Evolutionary conservation across 2,888 invertebrate genomes (phyloP), one percentile per base, ranked within the genome.

Genomic region (Microplitis manilae): DNA sequence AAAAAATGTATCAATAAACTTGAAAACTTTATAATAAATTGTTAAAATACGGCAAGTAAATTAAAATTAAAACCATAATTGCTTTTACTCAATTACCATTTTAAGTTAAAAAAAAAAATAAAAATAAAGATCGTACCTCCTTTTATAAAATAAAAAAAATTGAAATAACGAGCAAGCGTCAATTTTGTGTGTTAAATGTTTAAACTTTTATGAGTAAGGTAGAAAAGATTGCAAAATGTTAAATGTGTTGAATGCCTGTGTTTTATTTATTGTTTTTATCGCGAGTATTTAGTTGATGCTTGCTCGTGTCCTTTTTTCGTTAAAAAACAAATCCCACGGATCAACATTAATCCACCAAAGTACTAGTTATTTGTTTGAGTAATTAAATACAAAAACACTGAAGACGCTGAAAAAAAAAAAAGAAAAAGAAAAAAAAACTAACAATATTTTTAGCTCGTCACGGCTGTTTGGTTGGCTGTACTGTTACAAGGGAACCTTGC

Each of bases 401-500:
- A 41, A 15, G 17, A 70, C 65, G 40, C 59, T 59, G 59, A 64
- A 74, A 81, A 74, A 69, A 60, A 80, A 78, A 84, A 84, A 85
- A 83, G 84, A 86, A 84, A 84, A 85, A 85, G 85, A 71, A 79
- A 83, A 20, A 79, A 83, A 75, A 76, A 89, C 90, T 89, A 88
- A 89, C 87, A 86, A 87, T 87, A 87, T 89, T 88, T 89, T 89
- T 89, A 89, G 88, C 88, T 89, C 89, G 86, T 88, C 88, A 88
- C 87, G 87, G 89, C 88, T 89, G 88, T 89, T 88, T 89, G 88
- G 88, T 90, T 90, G 89, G 89, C 90, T 90, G 90, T 89, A 90
- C 89, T 90, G 90, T 90, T 81, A 90, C 87, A 90, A 90, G 89
- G 90, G 90, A 90, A 90, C 90, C 90, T 89, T 90, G 88, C 87